Evolutionary conservation across 1,140 invertebrate species (phyloP).

Genomic region (Drosophila gunungcola): DNA sequence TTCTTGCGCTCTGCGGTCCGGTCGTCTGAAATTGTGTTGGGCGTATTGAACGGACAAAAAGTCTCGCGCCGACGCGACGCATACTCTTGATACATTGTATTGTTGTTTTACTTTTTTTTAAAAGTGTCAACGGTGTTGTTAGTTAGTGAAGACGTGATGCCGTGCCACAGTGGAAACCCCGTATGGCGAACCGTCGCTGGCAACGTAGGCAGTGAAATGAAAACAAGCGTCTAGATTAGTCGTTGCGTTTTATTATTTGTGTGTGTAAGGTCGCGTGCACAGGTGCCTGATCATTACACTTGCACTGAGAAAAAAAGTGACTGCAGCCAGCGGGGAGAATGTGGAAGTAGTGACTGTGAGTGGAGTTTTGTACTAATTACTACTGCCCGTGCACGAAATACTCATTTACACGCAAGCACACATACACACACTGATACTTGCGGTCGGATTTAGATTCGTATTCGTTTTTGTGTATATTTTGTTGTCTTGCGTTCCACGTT

Average conservation of each 20-base stretch:
- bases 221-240: constrained; percentile 48
- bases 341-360: constrained; percentile 54
- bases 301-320: constrained; percentile 36
- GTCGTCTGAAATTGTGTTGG: background rate
- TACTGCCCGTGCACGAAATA: constrained; percentile 62
- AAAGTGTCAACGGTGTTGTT: background rate
- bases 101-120: constrained; percentile 12
- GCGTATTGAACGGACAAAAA: constrained; percentile 15
- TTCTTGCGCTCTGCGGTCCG: constrained; percentile 21
- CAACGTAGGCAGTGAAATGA: constrained; percentile 38
- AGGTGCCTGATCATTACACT: constrained; percentile 53
- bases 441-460: constrained; percentile 30
- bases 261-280: constrained; percentile 54
- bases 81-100: constrained; percentile 19
- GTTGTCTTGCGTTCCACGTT: constrained; percentile 65
- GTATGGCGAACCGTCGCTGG: constrained; percentile 21
- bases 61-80: constrained; percentile 38
- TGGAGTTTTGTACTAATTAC: constrained; percentile 71
- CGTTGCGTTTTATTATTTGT: constrained; percentile 14
- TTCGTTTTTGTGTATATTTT: constrained; percentile 68
- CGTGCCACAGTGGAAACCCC: constrained; percentile 11
- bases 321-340: constrained; percentile 37
- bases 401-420: constrained; percentile 61
- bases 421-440: constrained; percentile 44
- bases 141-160: constrained; percentile 18